Evolutionary conservation across 2,888 invertebrate genomes (phyloP), one percentile per base, ranked within the genome.

Genomic region (Amphipoea oculea): DNA sequence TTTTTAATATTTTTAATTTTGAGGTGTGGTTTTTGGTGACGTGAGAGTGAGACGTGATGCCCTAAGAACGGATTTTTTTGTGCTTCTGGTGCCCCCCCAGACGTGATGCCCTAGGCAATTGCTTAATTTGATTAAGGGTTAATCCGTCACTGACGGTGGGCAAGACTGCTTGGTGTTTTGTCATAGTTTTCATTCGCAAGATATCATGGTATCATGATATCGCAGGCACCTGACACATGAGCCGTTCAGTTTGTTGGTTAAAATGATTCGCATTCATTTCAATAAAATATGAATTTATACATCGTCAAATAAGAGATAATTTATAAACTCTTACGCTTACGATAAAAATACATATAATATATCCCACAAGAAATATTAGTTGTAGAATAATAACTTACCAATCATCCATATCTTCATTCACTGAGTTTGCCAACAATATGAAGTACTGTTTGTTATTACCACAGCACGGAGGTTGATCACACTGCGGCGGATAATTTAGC

Each of bases 381-480:
- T 40, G 12, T 17, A 42, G n/a, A 84, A 20, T 51, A 42, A 17
- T 42, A 36, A 63, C 87, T 75, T 75, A 81, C 85, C 66, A 60
- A 7, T 81, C 80, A 51, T 72, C 60, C 14, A 42, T 63, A 57
- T 73, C 66, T 81, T 83, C 84, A 11, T 72, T 65, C 12, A 65
- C 63, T 23, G 86, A 77, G 29, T 78, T 84, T 36, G 89, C 86
- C 68, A 92, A 45, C 71, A 92, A 75, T 40, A 92, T 81, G 5
- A 90, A 76, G 76, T 89, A 90, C 14, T 88, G 90, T 81, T 87
- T 90, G n/a, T 82, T 89, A n/a, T 81, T 88, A 20, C 83, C 76
- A 71, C 82, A 73, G 72, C 77, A 76, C 6, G 83, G 73, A 23
- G 80, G 63, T 62, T 79, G 75, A 45, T 86, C 80, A 51, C 65